Evolutionary conservation across 2,888 invertebrate species (phyloP), one percentile per base, ranked within the genome.

Genomic region (Drosophila melanosoma): DNA sequence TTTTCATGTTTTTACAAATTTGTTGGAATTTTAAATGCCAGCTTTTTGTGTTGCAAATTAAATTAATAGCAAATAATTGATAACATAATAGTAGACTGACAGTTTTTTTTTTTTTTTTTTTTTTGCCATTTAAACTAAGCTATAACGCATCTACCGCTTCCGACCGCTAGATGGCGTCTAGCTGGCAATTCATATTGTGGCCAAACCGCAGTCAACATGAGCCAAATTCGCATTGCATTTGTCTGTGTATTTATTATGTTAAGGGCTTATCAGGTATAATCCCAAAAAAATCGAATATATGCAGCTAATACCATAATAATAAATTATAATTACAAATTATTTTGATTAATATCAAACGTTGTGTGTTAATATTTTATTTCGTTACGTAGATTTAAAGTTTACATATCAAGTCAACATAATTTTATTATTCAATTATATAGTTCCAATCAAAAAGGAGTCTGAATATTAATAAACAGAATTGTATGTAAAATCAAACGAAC

Each of bases 1-100:
- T 68, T 85, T 81, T 73, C 75, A 79, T 74, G 81, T 68, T 77
- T 64, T 70, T 76, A 78, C 80, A 78, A 70, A 72, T 69, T 74
- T 82, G 70, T 61, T 66, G 67, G 60, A 66, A 52, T 79, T 83
- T 75, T 57, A 74, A 83, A 77, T 74, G 64, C 23, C 51, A 17
- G 38, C 57, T 57, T 67, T 65, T 54, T 65, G 69, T 59, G 51
- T 10, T 59, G 49, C 75, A 83, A 81, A 83, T 87, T 85, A 65
- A 85, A 85, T 87, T 81, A 85, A 81, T 82, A 57, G 66, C 71
- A 56, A 59, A 76, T 75, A 66, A 68, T 58, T 61, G 42, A 59
- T 17, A 57, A 59, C 51, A 26, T 29, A 40, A 38, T 42, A 61
- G 57, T 10, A 49, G 40, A 51, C 11, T 59, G 61, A 5, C 11